Base-by-base conservation (phyloP, 2,888 invertebrate species). In the Cephus spinipes region DNA sequence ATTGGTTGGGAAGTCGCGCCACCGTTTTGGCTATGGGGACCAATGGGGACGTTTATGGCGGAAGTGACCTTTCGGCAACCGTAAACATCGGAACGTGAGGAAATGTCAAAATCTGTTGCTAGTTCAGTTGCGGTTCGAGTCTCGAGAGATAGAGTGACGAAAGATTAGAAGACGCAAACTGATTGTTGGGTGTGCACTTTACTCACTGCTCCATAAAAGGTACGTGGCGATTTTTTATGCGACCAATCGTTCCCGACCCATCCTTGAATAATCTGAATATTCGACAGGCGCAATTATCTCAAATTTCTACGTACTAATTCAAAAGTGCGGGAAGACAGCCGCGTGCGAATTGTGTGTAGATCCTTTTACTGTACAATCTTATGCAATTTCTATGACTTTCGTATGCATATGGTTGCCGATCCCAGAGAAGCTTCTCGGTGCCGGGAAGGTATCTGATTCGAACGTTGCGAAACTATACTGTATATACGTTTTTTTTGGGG, bases 1-100 rank as follows among this genome's bases (percentile, higher is more conserved):
- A 55, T 55, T 55, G 55, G 55, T 23, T 55, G 23, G 55, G 23
- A 55, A 2, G 9, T 55, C 55, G 55, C 55, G 23, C 55, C 55
- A 55, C 23, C 55, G 23, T 55, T 55, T 55, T 9, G 55, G 55
- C 55, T 55, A 55, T 55, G 55, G 55, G 55, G 55, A 55, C 55
- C 55, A 55, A 55, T 55, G 55, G 55, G 33, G 33, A 23, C 71
- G 15, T 71, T 33, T 71, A 76, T 79, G 36, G 76, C 79, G 76
- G 76, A 76, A 73, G 73, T 73, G 82, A 76, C 77, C 82, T 55
- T 80, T 78, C 40, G 68, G 68, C 36, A 78, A 74, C 73, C 77
- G 79, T 79, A 79, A 75, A 79, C 78, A 79, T 76, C 76, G 78
- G 30, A 75, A 79, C 79, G 79, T 79, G 79, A 74, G 73, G 77